phyloP scores from a whole-genome alignment of 2,113 vertebrate genomes.

The Martes martes region DNA sequence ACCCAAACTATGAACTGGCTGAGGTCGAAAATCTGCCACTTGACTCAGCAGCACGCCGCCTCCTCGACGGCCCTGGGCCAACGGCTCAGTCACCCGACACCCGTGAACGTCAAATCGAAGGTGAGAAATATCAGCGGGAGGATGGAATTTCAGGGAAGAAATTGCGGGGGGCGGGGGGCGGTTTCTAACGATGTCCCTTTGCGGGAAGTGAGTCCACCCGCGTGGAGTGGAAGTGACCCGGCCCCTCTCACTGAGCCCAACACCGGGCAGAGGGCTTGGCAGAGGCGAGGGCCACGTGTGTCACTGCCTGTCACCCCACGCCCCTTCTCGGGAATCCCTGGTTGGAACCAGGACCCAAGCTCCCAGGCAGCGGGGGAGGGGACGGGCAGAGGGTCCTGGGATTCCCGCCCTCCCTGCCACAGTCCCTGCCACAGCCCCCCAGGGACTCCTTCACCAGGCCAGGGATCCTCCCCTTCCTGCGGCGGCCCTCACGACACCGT shows the following conservation, averaged over 20 bases:
- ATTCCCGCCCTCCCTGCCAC: background rate
- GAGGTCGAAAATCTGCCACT: background rate
- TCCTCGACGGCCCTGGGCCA: background rate
- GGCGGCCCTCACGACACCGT: background rate
- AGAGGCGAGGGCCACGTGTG: fast-evolving
- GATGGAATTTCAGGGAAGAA: background rate
- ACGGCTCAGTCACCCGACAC: background rate
- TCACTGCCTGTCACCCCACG: background rate
- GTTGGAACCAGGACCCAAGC: background rate
- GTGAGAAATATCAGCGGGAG: too few relatives aligned
- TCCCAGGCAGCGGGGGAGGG: too few relatives aligned
- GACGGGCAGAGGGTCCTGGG: background rate
- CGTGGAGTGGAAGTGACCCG: background rate
- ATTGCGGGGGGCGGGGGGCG: too few relatives aligned
- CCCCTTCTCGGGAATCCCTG: background rate
- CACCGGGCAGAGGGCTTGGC: fast-evolving
- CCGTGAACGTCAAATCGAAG: background rate
- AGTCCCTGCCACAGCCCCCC: background rate
- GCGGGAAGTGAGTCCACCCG: background rate
- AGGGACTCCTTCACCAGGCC: background rate
- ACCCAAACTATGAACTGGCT: background rate
- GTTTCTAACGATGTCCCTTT: background rate
- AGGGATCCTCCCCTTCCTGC: background rate
- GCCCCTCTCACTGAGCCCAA: background rate
- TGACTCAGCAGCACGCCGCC: background rate